These are phyloP conservation scores for Mimas tiliae DNA, from an alignment of 2,888 invertebrate genomes.

Conservation along the genomic window DNA sequence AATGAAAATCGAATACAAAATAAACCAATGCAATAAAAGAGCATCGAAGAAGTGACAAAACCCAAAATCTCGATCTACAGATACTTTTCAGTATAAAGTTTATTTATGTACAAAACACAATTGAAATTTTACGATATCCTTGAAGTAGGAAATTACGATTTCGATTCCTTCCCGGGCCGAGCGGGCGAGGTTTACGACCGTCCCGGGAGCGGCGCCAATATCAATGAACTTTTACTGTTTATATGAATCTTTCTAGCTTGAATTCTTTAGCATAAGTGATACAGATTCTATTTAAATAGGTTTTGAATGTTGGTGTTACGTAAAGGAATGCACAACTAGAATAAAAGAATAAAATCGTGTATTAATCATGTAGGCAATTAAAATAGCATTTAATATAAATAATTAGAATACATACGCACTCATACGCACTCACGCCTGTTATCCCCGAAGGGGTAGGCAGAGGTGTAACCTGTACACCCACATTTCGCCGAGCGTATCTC, in stretches of 20 bases:
- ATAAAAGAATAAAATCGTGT: too few relatives aligned
- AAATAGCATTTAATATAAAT: too few relatives aligned
- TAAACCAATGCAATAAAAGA: not conserved
- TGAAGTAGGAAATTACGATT: slow-evolving; percentile 38
- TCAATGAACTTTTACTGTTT: slow-evolving; percentile 53
- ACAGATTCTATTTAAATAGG: not conserved
- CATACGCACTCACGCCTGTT: too few relatives aligned
- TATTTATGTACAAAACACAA: slow-evolving; percentile 53
- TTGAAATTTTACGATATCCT: slow-evolving; percentile 55
- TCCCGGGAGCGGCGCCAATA: slow-evolving; percentile 35
- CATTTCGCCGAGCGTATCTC: too few relatives aligned
- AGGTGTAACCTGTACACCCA: too few relatives aligned
- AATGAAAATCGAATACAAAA: too few relatives aligned
- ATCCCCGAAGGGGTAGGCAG: too few relatives aligned
- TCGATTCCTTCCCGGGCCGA: slow-evolving; percentile 51
- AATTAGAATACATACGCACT: too few relatives aligned
- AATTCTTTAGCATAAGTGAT: slow-evolving; percentile 23
- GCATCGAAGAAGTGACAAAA: not conserved
- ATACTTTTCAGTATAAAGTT: slow-evolving; percentile 30
- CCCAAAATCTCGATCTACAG: not conserved
- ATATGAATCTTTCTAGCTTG: slow-evolving; percentile 38
- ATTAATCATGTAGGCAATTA: too few relatives aligned
- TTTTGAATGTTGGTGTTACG: not conserved
- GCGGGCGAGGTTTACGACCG: slow-evolving; percentile 56
- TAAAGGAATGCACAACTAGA: not conserved